These are phyloP conservation scores for Chaetops frenatus DNA, from an alignment of 2,113 vertebrate genomes.

Conservation along the genomic window DNA sequence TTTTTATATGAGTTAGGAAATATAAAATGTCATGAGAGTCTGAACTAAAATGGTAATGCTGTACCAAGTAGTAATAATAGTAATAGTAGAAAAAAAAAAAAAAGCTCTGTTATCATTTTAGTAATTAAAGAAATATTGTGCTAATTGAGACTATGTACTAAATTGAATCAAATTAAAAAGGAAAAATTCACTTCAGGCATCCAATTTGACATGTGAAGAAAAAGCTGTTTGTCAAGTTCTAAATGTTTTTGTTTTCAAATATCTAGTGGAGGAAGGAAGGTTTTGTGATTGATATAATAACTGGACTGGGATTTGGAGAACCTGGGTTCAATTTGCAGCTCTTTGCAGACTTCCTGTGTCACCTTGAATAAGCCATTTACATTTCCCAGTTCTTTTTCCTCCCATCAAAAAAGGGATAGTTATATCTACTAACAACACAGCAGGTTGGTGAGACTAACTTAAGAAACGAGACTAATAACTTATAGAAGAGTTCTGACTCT, in stretches of 20 bases:
- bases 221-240: neutral
- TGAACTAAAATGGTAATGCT: neutral
- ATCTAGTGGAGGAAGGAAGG: constrained; percentile 13
- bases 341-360: constrained; percentile 43
- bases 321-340: constrained; percentile 56
- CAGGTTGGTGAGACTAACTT: neutral
- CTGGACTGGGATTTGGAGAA: constrained; percentile 31
- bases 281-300: constrained; percentile 33
- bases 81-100: no score
- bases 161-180: neutral
- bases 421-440: neutral
- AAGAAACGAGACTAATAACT: neutral
- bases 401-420: neutral
- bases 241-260: neutral
- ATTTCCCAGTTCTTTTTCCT: constrained; percentile 22
- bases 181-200: neutral
- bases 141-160: neutral
- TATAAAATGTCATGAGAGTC: neutral
- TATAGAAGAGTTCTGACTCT: neutral
- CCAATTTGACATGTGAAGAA: neutral
- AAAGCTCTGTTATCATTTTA: neutral
- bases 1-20: neutral
- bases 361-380: constrained; percentile 33
- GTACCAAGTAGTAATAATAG: neutral
- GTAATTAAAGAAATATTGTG: neutral